A percentile compares a stretch with the other conserved stretches of the same genome.
Evolutionary conservation across 2,888 invertebrate species (phyloP).

Genomic region (Phaonia tiefii): DNA sequence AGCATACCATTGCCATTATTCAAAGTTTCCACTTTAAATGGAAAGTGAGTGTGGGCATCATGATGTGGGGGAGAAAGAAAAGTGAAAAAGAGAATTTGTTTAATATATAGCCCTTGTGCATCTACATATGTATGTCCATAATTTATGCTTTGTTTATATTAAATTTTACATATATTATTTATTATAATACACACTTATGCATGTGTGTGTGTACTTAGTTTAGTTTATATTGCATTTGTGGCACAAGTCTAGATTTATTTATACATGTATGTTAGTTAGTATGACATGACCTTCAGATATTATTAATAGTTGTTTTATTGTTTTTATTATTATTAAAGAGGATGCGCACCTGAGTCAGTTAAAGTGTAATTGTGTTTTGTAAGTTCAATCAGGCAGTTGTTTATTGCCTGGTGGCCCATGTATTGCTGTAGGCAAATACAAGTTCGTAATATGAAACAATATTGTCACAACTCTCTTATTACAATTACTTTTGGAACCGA

Average conservation of each 20-base stretch:
- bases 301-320: constrained; percentile 43
- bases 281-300: constrained; percentile 60
- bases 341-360: not conserved
- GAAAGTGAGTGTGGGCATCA: not conserved
- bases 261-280: constrained; percentile 17
- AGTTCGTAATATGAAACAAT: too few species aligned
- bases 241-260: constrained; percentile 14
- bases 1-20: constrained; percentile 89
- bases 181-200: not conserved
- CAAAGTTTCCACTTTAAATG: constrained; percentile 81
- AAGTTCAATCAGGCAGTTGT: not conserved
- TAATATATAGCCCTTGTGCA: constrained; percentile 32
- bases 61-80: constrained; percentile 18
- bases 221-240: constrained; percentile 14
- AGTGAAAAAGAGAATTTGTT: constrained; percentile 51
- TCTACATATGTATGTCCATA: constrained; percentile 39
- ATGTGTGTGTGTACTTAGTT: not conserved
- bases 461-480: too few species aligned
- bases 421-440: too few species aligned
- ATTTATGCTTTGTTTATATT: constrained; percentile 54
- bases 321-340: constrained; percentile 31
- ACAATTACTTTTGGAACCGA: too few species aligned
- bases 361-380: not conserved
- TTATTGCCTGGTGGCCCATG: not conserved
- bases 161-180: constrained; percentile 32